These are phyloP conservation scores for Paedocypris micromegethes DNA, from an alignment of 2,797 vertebrate genomes.

Conservation along the genomic window DNA sequence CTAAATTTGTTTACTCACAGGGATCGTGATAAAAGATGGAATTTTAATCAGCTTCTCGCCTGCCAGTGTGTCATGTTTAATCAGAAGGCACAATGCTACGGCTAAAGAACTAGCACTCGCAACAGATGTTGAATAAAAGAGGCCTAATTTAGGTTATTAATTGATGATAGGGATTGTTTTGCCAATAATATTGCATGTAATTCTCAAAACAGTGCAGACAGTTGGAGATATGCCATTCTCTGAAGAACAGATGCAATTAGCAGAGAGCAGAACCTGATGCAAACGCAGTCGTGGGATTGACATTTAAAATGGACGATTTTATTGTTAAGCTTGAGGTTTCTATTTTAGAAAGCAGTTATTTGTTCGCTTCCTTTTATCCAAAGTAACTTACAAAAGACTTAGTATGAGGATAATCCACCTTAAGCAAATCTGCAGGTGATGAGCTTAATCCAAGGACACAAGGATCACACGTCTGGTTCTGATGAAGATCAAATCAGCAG, in stretches of 20 bases:
- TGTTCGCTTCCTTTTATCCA: background rate
- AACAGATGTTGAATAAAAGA: constrained; percentile 4
- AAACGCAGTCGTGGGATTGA: no score
- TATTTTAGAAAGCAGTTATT: background rate
- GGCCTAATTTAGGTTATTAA: background rate
- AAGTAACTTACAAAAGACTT: background rate
- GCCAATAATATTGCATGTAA: no score
- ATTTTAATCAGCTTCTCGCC: constrained; percentile 47
- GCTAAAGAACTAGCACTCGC: background rate
- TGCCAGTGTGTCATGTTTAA: constrained; percentile 49
- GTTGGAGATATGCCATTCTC: no score
- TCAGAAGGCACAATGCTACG: constrained; percentile 35
- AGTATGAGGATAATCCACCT: background rate
- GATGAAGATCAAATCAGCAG: background rate
- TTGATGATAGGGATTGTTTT: no score
- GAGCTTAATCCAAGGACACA: background rate
- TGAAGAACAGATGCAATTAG: no score
- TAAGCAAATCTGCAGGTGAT: background rate
- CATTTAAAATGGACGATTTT: no score
- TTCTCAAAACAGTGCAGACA: background rate
- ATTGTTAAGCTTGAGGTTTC: background rate
- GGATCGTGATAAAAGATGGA: constrained; percentile 37
- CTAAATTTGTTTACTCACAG: constrained; percentile 9
- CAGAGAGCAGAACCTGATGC: no score
- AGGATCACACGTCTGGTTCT: background rate